Evolutionary conservation across 2,888 invertebrate species (phyloP).

Genomic region (Athalia rosae): DNA sequence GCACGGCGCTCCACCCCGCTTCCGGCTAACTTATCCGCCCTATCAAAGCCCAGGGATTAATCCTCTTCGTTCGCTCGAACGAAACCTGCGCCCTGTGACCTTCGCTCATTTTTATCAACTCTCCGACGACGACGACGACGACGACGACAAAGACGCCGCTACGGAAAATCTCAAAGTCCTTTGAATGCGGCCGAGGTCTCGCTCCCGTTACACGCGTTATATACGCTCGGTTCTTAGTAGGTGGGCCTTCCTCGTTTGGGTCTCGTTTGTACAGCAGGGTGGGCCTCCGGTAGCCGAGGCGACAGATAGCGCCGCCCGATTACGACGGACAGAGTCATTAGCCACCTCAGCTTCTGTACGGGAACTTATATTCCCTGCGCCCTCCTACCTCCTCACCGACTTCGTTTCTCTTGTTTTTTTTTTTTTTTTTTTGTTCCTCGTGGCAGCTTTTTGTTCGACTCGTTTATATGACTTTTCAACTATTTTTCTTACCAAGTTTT

Average conservation of each 20-base stretch:
- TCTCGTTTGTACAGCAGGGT: constrained; percentile 37
- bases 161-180: constrained; percentile 60
- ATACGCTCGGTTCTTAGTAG: constrained; percentile 69
- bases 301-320: constrained; percentile 73
- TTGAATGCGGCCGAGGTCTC: too few species aligned
- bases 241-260: constrained; percentile 63
- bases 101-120: constrained; percentile 33
- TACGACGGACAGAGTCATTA: constrained; percentile 74
- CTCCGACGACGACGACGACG: constrained; percentile 32
- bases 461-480: too few species aligned
- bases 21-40: neutral
- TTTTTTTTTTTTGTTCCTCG: constrained; percentile 24
- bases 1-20: neutral
- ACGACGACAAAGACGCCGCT: constrained; percentile 28
- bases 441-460: too few species aligned
- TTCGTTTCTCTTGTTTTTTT: constrained; percentile 37
- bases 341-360: constrained; percentile 73
- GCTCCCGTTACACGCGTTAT: too few species aligned
- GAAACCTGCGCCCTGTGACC: neutral
- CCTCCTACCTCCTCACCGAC: constrained; percentile 54
- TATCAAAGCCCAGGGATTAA: constrained; percentile 26
- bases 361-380: constrained; percentile 49
- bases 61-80: neutral
- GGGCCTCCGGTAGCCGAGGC: constrained; percentile 68
- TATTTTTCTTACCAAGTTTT: too few species aligned